Evolutionary conservation across 2,797 vertebrate genomes (phyloP).

Genomic region (Mormyrus hasselquistii): DNA sequence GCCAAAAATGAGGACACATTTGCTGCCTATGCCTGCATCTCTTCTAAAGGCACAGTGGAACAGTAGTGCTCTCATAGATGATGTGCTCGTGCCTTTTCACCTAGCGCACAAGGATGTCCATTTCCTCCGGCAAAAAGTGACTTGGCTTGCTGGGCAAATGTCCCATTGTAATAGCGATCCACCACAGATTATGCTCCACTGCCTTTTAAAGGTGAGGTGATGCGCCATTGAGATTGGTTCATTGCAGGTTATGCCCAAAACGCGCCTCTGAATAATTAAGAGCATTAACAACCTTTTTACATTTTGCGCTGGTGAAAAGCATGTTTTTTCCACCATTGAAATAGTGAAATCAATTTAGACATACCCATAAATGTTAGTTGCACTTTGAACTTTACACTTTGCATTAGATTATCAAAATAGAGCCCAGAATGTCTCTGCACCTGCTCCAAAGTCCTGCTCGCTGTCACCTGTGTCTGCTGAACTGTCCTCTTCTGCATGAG

Average conservation of each 20-base stretch:
- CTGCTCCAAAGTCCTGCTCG: constrained; percentile 77
- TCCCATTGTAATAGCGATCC: background rate
- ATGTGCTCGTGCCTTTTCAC: no score
- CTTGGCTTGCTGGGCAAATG: background rate
- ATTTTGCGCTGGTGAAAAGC: background rate
- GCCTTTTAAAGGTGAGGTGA: background rate
- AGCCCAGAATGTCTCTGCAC: constrained; percentile 48
- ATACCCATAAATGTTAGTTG: background rate
- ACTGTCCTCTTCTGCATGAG: constrained; percentile 76
- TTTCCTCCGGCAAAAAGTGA: background rate
- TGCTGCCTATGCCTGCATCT: no score
- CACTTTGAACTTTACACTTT: background rate
- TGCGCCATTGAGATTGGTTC: background rate
- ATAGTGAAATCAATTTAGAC: background rate
- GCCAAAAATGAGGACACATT: background rate
- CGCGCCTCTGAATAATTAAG: background rate
- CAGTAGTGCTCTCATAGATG: no score
- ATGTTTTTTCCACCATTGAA: background rate
- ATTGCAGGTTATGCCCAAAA: background rate
- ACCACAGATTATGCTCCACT: background rate
- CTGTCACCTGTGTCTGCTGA: constrained; percentile 74
- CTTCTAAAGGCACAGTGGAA: no score
- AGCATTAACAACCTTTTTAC: background rate
- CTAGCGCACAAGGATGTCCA: no score
- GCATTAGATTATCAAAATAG: background rate